Evolutionary conservation across 53 echinoderm and acorn worm genomes (phyloP).

Genomic region (Hippasteria phrygiana): DNA sequence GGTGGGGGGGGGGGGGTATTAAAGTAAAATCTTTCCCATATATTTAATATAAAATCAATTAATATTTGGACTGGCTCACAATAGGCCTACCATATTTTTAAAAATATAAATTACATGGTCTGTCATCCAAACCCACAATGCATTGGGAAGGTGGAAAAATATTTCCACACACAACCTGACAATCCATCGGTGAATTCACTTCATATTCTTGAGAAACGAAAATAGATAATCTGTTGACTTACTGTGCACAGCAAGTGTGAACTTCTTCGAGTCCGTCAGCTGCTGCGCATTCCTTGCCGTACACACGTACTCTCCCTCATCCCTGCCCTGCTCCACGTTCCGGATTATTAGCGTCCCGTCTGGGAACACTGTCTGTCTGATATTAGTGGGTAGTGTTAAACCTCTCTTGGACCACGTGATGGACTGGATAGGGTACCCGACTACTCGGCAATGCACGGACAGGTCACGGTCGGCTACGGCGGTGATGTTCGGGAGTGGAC

Average conservation of each 20-base stretch:
- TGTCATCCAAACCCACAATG: too few species aligned
- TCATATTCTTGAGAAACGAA: too few species aligned
- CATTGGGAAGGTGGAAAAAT: too few species aligned
- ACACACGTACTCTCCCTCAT: slow-evolving; percentile 88
- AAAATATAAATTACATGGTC: too few species aligned
- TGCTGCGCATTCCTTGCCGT: slow-evolving; percentile 76
- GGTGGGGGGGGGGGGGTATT: too few species aligned
- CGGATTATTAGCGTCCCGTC: slow-evolving; percentile 87
- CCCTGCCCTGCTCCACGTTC: slow-evolving; percentile 74
- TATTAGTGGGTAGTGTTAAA: slow-evolving; percentile 74
- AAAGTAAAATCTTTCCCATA: too few species aligned
- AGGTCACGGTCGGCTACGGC: slow-evolving; percentile 86
- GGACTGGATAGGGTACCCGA: slow-evolving; percentile 87
- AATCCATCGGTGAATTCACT: too few species aligned
- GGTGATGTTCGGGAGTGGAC: slow-evolving; percentile 84
- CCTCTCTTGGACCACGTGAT: slow-evolving; percentile 88
- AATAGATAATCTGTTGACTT: too few species aligned
- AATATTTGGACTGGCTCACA: too few species aligned
- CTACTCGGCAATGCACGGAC: slow-evolving; percentile 83
- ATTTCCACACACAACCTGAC: too few species aligned
- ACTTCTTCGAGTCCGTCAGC: slow-evolving; percentile 57
- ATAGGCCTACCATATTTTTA: too few species aligned
- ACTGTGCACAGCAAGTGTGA: slow-evolving; percentile 85
- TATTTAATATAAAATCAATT: too few species aligned
- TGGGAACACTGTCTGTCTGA: slow-evolving; percentile 77